Conservation (phyloP, 2,888 invertebrate species). For the Chrysolina oricalcia region DNA sequence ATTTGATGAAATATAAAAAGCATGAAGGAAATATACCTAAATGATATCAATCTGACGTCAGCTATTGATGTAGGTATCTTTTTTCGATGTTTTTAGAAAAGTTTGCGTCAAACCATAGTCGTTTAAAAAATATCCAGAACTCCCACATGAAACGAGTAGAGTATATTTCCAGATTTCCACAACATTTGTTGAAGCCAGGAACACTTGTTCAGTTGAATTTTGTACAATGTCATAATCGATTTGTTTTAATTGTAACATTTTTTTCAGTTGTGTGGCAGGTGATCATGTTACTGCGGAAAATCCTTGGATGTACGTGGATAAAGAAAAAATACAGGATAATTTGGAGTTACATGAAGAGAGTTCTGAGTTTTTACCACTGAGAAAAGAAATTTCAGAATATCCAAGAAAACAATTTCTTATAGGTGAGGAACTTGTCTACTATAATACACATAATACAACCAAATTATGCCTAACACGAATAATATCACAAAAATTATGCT, state of each 20-base stretch:
- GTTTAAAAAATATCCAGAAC: too few species aligned
- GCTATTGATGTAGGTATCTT: too few species aligned
- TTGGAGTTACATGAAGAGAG: conserved; percentile 75
- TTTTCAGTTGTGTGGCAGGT: conserved; percentile 75
- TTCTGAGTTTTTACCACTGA: conserved; percentile 72
- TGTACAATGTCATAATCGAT: too few species aligned
- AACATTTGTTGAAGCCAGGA: background rate
- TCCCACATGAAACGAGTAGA: too few species aligned
- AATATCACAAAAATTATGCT: too few species aligned
- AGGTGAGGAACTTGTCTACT: conserved; percentile 41
- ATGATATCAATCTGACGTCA: too few species aligned
- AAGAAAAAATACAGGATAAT: conserved; percentile 77
- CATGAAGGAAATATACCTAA: background rate
- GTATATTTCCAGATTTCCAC: too few species aligned
- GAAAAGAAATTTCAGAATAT: conserved; percentile 68
- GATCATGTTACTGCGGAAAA: conserved; percentile 81
- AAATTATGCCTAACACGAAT: background rate
- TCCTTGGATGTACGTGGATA: conserved; percentile 82
- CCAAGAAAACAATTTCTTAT: conserved; percentile 59
- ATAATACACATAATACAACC: background rate
- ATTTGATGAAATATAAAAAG: too few species aligned
- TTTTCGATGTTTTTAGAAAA: too few species aligned
- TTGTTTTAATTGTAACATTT: conserved; percentile 1
- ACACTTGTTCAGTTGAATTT: too few species aligned
- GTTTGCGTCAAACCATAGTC: too few species aligned